Conservation (phyloP, 2,113 vertebrate genomes). For the Riparia riparia region DNA sequence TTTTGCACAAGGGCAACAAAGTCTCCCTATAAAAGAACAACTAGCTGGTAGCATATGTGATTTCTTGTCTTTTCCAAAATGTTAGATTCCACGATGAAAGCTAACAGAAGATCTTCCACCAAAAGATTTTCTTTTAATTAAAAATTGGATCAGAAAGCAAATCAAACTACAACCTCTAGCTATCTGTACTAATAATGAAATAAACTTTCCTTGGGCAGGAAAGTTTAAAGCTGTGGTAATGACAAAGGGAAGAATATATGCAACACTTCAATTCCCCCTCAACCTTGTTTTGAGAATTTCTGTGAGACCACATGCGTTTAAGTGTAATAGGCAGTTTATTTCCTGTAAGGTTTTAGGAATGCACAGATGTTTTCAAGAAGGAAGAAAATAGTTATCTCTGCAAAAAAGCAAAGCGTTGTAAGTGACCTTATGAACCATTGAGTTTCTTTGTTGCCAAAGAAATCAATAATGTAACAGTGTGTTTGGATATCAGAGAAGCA, state of each 20-base stretch:
- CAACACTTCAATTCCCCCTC: neutral
- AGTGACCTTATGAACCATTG: constrained; percentile 10
- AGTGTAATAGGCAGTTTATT: neutral
- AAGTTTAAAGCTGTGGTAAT: neutral
- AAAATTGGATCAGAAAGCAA: constrained; percentile 33
- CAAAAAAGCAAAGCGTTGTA: neutral
- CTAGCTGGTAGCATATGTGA: neutral
- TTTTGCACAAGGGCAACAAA: neutral
- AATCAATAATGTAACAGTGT: constrained; percentile 6
- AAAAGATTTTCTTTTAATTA: constrained; percentile 39
- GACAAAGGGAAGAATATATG: neutral
- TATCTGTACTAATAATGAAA: neutral
- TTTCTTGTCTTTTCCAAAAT: neutral
- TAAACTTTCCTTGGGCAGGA: neutral
- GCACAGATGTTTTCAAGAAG: neutral
- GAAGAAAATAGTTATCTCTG: constrained; percentile 12
- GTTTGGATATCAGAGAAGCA: constrained; percentile 1
- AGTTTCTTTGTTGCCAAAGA: constrained; percentile 25
- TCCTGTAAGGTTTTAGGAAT: neutral
- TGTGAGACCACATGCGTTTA: neutral
- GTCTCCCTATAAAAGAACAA: neutral
- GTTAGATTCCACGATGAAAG: constrained; percentile 9
- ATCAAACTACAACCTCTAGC: neutral
- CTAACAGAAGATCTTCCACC: neutral
- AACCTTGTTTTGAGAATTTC: neutral